phyloP scores from a whole-genome alignment of 2,797 vertebrate genomes.

The Cynodonichthys magdalenae region DNA sequence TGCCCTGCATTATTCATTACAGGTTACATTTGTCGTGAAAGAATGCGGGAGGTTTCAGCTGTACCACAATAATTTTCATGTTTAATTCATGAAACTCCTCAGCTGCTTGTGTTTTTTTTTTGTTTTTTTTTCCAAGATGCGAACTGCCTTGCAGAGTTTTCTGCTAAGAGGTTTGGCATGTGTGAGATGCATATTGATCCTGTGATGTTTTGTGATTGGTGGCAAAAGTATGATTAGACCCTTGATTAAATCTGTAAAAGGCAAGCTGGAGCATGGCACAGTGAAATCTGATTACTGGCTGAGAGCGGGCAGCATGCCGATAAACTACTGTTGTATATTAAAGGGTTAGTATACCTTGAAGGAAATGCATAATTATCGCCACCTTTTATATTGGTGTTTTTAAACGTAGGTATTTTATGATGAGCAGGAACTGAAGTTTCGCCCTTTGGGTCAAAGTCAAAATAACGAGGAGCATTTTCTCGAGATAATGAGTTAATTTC shows the following conservation, averaged over 20 bases:
- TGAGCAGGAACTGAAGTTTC: no score
- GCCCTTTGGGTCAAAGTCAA: no score
- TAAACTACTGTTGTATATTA: constrained; percentile 10
- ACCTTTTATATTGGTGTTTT: no score
- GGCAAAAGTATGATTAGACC: constrained; percentile 52
- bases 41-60: constrained; percentile 40
- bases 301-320: constrained; percentile 33
- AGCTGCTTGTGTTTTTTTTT: constrained; percentile 28
- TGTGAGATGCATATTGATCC: constrained; percentile 64
- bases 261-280: constrained; percentile 32
- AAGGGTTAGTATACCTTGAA: no score
- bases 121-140: constrained; percentile 34
- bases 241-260: constrained; percentile 61
- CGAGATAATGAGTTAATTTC: no score
- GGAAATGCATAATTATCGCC: no score
- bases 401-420: no score
- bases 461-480: no score
- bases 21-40: constrained; percentile 56
- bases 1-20: constrained; percentile 60
- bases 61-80: constrained; percentile 35
- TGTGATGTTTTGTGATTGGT: constrained; percentile 52
- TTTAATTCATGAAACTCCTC: constrained; percentile 53
- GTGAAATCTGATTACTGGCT: constrained; percentile 67
- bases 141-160: constrained; percentile 21
- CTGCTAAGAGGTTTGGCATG: constrained; percentile 29